These are phyloP conservation scores for Herpetotheres cachinnans DNA, from an alignment of 2,113 vertebrate species.

Conservation along the genomic window DNA sequence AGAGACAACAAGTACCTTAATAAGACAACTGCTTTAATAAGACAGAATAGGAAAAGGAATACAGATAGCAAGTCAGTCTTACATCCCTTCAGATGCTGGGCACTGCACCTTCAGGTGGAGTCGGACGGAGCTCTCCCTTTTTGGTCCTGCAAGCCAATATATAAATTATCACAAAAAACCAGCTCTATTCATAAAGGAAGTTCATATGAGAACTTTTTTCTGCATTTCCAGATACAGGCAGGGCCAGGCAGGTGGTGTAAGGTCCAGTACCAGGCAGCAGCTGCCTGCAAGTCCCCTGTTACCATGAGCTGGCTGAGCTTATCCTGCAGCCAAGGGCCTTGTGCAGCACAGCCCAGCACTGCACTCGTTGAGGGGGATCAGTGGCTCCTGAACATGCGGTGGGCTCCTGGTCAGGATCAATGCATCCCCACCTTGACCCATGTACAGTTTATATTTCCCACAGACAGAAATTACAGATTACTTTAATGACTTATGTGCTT, in stretches of 20 bases:
- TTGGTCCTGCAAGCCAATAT: background rate
- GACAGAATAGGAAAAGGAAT: background rate
- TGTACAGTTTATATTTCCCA: background rate
- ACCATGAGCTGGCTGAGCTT: background rate
- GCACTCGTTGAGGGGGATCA: background rate
- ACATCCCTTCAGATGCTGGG: background rate
- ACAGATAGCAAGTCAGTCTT: background rate
- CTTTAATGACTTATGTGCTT: fast-evolving
- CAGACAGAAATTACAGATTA: background rate
- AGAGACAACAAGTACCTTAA: background rate
- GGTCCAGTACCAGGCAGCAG: fast-evolving
- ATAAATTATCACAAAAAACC: background rate
- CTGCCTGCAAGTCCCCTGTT: background rate
- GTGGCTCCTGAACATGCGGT: background rate
- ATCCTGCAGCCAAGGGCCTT: too few species aligned
- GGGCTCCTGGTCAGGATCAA: background rate
- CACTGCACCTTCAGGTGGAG: background rate
- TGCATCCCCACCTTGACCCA: background rate
- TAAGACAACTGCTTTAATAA: background rate
- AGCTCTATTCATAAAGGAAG: background rate
- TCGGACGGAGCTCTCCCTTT: fast-evolving
- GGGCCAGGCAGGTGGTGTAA: background rate
- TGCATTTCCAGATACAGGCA: background rate
- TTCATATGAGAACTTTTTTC: background rate
- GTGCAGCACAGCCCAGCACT: background rate